Conservation (phyloP, 2,113 vertebrate species). For the Thalassoma bifasciatum region DNA sequence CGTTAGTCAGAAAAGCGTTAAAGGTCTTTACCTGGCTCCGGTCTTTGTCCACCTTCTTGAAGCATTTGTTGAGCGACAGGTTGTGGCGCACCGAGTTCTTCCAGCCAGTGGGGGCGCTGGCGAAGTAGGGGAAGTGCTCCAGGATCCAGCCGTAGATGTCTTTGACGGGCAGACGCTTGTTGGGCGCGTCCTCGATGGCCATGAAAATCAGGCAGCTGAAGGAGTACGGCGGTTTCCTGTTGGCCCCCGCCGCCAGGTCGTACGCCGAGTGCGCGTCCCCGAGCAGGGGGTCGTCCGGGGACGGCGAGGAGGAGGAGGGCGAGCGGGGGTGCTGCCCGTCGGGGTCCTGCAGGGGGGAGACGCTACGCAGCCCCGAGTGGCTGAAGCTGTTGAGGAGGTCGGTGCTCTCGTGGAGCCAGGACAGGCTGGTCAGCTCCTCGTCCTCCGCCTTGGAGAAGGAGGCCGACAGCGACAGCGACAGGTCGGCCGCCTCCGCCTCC, state of each 20-base stretch:
- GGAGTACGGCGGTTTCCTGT: slow-evolving; percentile 97
- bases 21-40: no score
- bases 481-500: slow-evolving; percentile 91
- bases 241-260: slow-evolving; percentile 90
- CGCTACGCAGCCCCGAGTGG: slow-evolving; percentile 93
- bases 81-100: no score
- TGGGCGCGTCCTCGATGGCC: slow-evolving; percentile 97
- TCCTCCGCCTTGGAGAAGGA: slow-evolving; percentile 88
- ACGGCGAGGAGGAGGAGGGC: slow-evolving; percentile 83
- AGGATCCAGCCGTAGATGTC: slow-evolving; percentile 99
- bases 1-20: no score
- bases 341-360: slow-evolving; percentile 93
- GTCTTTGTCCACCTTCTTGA: no score
- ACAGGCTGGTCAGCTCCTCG: slow-evolving; percentile 98
- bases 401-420: slow-evolving; percentile 97
- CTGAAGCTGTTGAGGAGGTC: slow-evolving; percentile 98
- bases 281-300: slow-evolving; percentile 76
- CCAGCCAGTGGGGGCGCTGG: no score
- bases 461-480: slow-evolving; percentile 92
- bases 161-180: slow-evolving; percentile 96
- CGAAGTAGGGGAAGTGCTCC: no score
- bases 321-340: slow-evolving; percentile 91
- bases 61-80: no score
- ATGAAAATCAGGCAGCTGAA: slow-evolving; percentile 99
- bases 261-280: slow-evolving; percentile 84